phyloP scores from a whole-genome alignment of 1,140 invertebrate genomes.

The Schlechtendalia chinensis region DNA sequence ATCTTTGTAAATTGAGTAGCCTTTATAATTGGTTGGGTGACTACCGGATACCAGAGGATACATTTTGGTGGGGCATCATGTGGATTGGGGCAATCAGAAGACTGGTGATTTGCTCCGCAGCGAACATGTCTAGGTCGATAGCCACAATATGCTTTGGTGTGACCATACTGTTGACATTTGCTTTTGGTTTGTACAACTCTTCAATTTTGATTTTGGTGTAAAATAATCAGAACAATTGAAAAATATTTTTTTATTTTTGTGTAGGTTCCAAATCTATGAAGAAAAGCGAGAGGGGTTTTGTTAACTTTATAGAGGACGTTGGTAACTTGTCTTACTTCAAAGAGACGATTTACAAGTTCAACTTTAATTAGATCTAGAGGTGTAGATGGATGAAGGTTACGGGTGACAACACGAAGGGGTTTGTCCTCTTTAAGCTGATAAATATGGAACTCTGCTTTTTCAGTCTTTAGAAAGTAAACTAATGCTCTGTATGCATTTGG shows the following conservation, averaged over 20 bases:
- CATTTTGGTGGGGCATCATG: not conserved
- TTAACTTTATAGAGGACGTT: not conserved
- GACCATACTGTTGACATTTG: not conserved
- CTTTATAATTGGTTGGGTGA: too few relatives aligned
- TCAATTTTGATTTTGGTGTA: not conserved
- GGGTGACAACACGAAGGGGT: not conserved
- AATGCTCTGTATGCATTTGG: not conserved
- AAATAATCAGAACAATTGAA: not conserved
- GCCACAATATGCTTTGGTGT: not conserved
- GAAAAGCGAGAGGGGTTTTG: not conserved
- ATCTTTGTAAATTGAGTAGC: too few relatives aligned
- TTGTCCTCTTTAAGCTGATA: not conserved
- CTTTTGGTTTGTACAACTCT: not conserved
- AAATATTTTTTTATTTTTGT: not conserved
- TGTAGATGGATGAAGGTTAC: not conserved
- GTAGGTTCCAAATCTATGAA: not conserved
- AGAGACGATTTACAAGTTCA: not conserved
- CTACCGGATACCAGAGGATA: too few relatives aligned
- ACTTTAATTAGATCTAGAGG: not conserved
- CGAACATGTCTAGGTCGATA: not conserved
- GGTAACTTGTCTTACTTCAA: not conserved
- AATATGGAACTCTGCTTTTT: not conserved
- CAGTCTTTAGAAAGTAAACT: not conserved
- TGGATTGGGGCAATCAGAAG: not conserved
- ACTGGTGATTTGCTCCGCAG: not conserved